Conservation (phyloP, 2,888 invertebrate genomes). For the Melanargia galathea region DNA sequence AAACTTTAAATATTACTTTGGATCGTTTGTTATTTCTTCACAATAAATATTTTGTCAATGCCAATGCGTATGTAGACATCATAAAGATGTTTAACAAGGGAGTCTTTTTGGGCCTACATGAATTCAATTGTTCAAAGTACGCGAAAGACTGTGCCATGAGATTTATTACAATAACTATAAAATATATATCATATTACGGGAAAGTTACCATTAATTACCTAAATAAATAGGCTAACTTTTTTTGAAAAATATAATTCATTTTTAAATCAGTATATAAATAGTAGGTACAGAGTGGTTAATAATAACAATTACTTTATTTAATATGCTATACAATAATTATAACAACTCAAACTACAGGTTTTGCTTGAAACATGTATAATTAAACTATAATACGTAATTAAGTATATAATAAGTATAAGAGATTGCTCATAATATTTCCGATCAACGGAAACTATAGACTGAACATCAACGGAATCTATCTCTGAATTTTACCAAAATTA, state of each 20-base stretch:
- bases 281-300: slow-evolving; percentile 4
- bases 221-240: neutral
- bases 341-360: neutral
- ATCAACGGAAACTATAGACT: neutral
- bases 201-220: neutral
- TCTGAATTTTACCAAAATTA: neutral
- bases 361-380: slow-evolving; percentile 8
- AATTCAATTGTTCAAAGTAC: neutral
- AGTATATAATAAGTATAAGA: neutral
- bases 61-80: neutral
- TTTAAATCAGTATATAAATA: neutral
- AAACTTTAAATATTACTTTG: neutral
- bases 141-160: neutral
- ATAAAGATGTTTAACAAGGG: neutral
- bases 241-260: slow-evolving; percentile 3
- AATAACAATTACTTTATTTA: neutral
- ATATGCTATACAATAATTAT: slow-evolving; percentile 1
- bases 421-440: slow-evolving; percentile 1
- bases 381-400: slow-evolving; percentile 10
- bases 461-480: neutral
- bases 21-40: too few species aligned
- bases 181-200: neutral
- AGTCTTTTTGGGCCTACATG: neutral
- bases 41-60: neutral
- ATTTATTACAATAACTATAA: neutral